A percentile compares a stretch with the other conserved stretches of the same genome.
phyloP scores from a whole-genome alignment of 2,888 invertebrate genomes.

The Caenorhabditis wallacei region DNA sequence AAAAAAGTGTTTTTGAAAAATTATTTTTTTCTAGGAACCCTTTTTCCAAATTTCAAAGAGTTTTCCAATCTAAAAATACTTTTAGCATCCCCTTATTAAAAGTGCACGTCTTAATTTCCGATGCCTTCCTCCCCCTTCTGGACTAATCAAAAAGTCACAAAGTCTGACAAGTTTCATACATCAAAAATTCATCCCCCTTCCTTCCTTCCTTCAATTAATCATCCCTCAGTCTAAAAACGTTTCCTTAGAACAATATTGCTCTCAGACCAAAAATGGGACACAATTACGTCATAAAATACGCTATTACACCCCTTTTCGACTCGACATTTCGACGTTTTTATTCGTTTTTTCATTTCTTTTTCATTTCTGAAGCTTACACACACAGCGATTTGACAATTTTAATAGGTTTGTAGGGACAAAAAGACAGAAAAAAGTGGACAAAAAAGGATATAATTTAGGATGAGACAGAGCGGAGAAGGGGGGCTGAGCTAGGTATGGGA shows the following conservation, averaged over 20 bases:
- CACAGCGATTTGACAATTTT: conserved; percentile 1
- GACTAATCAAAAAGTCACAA: conserved; percentile 38
- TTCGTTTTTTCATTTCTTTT: too few relatives aligned
- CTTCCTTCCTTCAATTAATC: conserved; percentile 30
- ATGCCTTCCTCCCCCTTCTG: too few relatives aligned
- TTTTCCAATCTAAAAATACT: too few relatives aligned
- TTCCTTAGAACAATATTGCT: too few relatives aligned
- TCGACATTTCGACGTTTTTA: conserved; percentile 16
- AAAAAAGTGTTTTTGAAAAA: too few relatives aligned
- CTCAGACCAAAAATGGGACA: conserved; percentile 4
- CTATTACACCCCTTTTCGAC: background rate
- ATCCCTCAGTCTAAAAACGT: background rate
- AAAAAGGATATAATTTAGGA: background rate
- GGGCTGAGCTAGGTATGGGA: conserved; percentile 26
- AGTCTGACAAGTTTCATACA: conserved; percentile 37
- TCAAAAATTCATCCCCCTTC: too few relatives aligned
- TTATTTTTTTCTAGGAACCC: too few relatives aligned
- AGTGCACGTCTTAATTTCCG: too few relatives aligned
- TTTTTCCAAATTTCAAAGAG: too few relatives aligned
- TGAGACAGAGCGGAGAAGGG: background rate
- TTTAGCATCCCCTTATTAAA: background rate
- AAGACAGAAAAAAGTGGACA: background rate
- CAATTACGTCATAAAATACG: conserved; percentile 30
- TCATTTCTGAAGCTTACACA: too few relatives aligned
- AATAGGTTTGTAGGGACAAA: background rate